phyloP scores from a whole-genome alignment of 1,140 invertebrate genomes.

The Dinoponera quadriceps region DNA sequence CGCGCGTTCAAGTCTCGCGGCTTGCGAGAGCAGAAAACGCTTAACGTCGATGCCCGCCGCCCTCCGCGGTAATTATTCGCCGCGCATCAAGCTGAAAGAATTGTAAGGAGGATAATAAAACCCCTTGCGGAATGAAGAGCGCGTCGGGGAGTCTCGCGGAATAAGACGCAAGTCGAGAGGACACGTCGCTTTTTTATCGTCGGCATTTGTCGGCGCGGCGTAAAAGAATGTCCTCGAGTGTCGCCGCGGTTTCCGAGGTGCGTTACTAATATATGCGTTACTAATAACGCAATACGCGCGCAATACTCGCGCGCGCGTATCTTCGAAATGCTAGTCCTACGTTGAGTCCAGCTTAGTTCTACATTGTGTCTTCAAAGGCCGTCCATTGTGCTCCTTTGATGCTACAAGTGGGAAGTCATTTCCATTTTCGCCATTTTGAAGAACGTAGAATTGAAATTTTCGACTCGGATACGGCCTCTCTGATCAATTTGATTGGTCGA shows the following conservation, averaged over 20 bases:
- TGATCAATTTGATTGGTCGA: too few relatives aligned
- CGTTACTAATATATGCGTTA: not conserved
- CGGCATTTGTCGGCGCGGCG: constrained; percentile 24
- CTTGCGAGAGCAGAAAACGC: constrained; percentile 39
- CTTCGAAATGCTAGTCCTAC: too few relatives aligned
- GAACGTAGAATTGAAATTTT: too few relatives aligned
- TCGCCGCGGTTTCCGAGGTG: constrained; percentile 8
- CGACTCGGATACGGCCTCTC: too few relatives aligned
- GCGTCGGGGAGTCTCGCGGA: not conserved
- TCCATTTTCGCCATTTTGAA: too few relatives aligned
- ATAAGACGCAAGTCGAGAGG: constrained; percentile 41
- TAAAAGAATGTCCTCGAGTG: constrained; percentile 29
- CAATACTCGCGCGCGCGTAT: too few relatives aligned
- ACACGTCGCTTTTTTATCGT: constrained; percentile 52
- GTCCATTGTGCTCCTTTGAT: too few relatives aligned
- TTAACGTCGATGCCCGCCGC: constrained; percentile 10
- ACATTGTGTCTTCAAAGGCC: too few relatives aligned
- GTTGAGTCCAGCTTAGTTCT: too few relatives aligned
- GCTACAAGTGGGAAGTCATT: too few relatives aligned
- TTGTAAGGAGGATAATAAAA: constrained; percentile 51
- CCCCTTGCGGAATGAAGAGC: constrained; percentile 19
- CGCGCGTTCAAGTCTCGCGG: constrained; percentile 1
- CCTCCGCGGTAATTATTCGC: constrained; percentile 48
- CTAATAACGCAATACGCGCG: not conserved
- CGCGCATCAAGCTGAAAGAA: constrained; percentile 46